A percentile compares a stretch with the other conserved stretches of the same genome.
These are phyloP conservation scores for Argya squamiceps DNA, from an alignment of 2,797 vertebrate species.

Conservation along the genomic window DNA sequence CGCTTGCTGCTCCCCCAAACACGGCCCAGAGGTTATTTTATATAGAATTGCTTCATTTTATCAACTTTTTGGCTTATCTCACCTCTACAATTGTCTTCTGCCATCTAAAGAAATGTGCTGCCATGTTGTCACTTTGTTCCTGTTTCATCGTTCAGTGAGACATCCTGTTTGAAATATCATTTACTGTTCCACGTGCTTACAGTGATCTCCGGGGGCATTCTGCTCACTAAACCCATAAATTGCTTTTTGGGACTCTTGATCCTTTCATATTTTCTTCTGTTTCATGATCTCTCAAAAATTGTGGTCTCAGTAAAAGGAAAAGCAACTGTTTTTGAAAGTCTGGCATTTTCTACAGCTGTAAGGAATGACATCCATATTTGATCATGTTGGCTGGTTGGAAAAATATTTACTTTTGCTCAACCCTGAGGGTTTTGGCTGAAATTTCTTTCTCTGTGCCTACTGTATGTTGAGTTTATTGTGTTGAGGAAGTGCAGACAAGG, in stretches of 20 bases:
- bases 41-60: background rate
- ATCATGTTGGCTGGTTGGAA: background rate
- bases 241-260: background rate
- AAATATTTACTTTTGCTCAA: background rate
- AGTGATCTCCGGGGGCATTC: accelerated
- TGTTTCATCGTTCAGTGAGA: background rate
- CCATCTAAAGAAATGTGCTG: background rate
- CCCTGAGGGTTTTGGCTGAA: background rate
- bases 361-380: background rate
- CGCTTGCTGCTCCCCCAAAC: background rate
- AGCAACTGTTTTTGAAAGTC: background rate
- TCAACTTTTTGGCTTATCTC: background rate
- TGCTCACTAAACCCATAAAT: background rate
- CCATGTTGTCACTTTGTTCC: background rate
- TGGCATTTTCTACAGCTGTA: accelerated
- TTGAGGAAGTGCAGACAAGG: background rate
- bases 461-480: background rate
- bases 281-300: background rate
- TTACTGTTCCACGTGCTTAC: accelerated
- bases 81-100: accelerated
- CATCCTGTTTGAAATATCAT: background rate
- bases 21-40: background rate
- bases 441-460: accelerated
- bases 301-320: background rate
- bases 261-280: background rate